These are phyloP conservation scores for Pseudococcus longispinus DNA, from an alignment of 2,888 invertebrate species.

Conservation along the genomic window DNA sequence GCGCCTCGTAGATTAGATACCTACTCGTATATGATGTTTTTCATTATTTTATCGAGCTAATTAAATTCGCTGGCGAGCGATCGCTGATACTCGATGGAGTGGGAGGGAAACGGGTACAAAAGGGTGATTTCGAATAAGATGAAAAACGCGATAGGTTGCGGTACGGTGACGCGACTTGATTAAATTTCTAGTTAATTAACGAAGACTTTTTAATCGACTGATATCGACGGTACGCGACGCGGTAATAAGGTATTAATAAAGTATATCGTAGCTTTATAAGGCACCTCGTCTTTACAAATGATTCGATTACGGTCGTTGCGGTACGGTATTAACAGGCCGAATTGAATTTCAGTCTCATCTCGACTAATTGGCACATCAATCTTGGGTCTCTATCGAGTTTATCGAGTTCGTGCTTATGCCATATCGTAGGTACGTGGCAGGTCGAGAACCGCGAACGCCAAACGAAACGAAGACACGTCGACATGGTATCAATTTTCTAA, in stretches of 20 bases:
- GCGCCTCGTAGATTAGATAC: no score
- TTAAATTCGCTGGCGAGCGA: neutral
- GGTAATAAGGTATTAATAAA: neutral
- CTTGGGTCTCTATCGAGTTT: neutral
- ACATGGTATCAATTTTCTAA: neutral
- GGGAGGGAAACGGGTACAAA: neutral
- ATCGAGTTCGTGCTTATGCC: neutral
- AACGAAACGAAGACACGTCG: no score
- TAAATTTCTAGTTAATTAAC: neutral
- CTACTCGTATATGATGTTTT: neutral
- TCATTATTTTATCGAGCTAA: constrained; percentile 3
- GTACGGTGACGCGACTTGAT: neutral
- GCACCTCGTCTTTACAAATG: neutral
- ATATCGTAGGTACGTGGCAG: neutral
- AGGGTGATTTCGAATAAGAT: neutral
- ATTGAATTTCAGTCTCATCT: constrained; percentile 2
- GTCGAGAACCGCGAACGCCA: neutral
- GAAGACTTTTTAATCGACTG: neutral
- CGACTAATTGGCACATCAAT: neutral
- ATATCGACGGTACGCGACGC: neutral
- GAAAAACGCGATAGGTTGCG: neutral
- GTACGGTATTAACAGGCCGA: neutral
- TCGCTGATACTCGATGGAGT: no score
- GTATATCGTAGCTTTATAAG: neutral
- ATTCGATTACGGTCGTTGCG: neutral